Evolutionary conservation across 2,113 vertebrate species (phyloP), one percentile per base, ranked within the genome.

Genomic region (Hystrix brachyura): DNA sequence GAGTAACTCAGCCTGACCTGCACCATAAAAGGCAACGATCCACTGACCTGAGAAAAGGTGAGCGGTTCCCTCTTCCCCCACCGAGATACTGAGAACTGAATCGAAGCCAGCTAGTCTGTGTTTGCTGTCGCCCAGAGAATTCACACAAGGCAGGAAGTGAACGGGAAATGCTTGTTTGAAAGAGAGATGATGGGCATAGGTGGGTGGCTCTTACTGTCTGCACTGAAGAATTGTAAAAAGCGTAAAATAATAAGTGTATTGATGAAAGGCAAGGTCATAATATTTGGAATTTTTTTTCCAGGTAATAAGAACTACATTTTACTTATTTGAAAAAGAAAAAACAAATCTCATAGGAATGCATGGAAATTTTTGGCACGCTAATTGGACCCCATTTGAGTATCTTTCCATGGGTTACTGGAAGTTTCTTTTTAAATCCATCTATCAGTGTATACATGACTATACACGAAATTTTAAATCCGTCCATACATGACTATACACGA

Each of bases 1-100:
- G 92, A 98, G 59, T 97, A 97, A 98, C 97, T 96, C 60, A 80
- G 74, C 25, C 82, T 92, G 80, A 65, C 90, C 60, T 71, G 83
- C 29, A 55, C 72, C 72, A 71, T 91, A 96, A 91, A 96, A 91
- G 67, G 83, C 53, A 94, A 80, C 74, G 59, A 72, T 81, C 48
- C 95, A 93, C 0, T 95, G 95, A 97, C 94, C 97, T 86, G 90
- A 92, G 92, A 29, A 57, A 96, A 94, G 93, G 91, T 97, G 89
- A 98, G 12, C 1, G 32, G 10, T 10, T 43, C 46, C 72, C 76
- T 27, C 71, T 79, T 83, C 80, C 93, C 67, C 62, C 4, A 64
- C 19, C 32, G 72, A 90, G 34, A 81, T 62, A 69, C 10, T 67
- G 86, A 94, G 74, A 80, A 46, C 64, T 90, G 80, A 95, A 85